Base-by-base conservation (phyloP, 2,113 vertebrate species). In the Neotragus pygmaeus region DNA sequence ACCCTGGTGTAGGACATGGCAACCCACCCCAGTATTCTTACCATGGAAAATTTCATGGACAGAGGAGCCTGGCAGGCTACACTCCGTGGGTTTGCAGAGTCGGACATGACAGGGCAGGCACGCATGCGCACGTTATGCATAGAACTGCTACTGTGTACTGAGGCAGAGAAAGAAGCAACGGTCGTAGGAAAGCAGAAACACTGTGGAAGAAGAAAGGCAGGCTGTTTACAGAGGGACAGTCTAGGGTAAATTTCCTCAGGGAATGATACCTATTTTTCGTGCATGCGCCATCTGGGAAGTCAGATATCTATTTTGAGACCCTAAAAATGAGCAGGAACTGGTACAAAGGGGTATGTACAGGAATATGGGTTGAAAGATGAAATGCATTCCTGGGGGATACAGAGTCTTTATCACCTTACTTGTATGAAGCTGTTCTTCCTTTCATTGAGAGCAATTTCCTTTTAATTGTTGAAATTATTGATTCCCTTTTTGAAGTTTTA, bases 401-500 rank as follows among this genome's bases (percentile, higher is more conserved):
- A 94, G 23, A 88, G 66, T 16, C 12, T 47, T 2, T 1, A 55
- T 77, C 14, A 62, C 43, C 55, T 57, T 95, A 70, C 78, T 82
- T 89, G 49, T 64, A 62, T 49, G 33, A 25, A 91, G 19, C 0
- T 47, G 2, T 39, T 95, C 80, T 55, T 85, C 28, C 11, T 96
- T 90, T 88, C 6, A 51, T 36, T 33, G 13, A 39, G 75, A 96
- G 23, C 7, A 81, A 27, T 90, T 95, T 88, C 39, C 33, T 94
- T 90, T 70, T 91, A 92, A 95, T 89, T 91, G 51, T 73, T 94
- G 64, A 96, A 93, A 55, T 92, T 83, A 43, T 49, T 95, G n/a
- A 96, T 85, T 64, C 36, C 7, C 78, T 21, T 95, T 97, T 77
- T 90, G 77, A 92, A 43, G 23, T 58, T 81, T 94, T 49, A 75